These are phyloP conservation scores for Nomada goodeniana DNA, from an alignment of 2,888 invertebrate genomes.

Conservation along the genomic window DNA sequence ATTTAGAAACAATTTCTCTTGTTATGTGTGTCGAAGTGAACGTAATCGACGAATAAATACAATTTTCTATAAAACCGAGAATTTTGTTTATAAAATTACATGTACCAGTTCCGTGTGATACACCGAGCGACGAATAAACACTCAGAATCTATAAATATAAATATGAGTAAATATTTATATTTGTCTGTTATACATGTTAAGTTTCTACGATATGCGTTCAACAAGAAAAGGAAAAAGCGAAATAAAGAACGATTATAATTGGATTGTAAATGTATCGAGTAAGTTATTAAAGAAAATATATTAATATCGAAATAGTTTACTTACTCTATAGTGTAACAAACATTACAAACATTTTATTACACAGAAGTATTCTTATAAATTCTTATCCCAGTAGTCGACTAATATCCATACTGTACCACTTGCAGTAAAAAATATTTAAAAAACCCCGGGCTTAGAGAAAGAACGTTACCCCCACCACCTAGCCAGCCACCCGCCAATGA, in stretches of 20 bases:
- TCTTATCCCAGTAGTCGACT: no score
- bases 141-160: slow-evolving; percentile 4
- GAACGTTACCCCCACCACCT: not conserved
- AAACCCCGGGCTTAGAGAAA: no score
- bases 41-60: slow-evolving; percentile 3
- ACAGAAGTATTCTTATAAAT: no score
- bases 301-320: not conserved
- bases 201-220: slow-evolving; percentile 4
- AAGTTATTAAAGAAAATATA: slow-evolving; percentile 4
- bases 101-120: slow-evolving; percentile 1
- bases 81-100: not conserved
- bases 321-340: no score
- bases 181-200: slow-evolving; percentile 17
- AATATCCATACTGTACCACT: no score
- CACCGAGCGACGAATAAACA: slow-evolving; percentile 8
- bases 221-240: not conserved
- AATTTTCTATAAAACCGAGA: slow-evolving; percentile 16
- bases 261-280: slow-evolving; percentile 24
- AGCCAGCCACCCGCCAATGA: not conserved
- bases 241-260: slow-evolving; percentile 7
- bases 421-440: no score
- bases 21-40: not conserved
- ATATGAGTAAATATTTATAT: not conserved
- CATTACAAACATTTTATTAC: no score
- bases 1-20: not conserved